A percentile compares a stretch with the other conserved stretches of the same genome.
phyloP scores from a whole-genome alignment of 2,113 vertebrate genomes.

The Microtus richardsoni region DNA sequence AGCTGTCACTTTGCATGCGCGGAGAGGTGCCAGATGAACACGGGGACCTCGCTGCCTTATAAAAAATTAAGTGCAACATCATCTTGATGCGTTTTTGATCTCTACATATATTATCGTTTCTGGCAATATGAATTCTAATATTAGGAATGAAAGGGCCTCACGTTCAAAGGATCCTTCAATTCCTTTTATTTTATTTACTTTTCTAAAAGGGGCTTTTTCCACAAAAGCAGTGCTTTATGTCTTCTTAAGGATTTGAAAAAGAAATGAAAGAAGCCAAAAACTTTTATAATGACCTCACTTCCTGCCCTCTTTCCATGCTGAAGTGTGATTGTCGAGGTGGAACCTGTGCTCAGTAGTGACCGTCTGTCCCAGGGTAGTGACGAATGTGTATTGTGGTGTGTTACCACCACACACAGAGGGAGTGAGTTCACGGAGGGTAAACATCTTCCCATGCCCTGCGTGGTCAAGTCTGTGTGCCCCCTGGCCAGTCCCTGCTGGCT shows the following conservation, averaged over 20 bases:
- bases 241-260: background rate
- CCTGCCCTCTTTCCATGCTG: background rate
- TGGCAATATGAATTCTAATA: background rate
- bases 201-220: background rate
- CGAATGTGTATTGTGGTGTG: fast-evolving
- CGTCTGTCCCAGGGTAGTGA: background rate
- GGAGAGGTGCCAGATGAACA: fast-evolving
- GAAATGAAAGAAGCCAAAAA: background rate
- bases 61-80: background rate
- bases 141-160: background rate
- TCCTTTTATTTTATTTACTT: background rate
- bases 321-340: background rate
- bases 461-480: background rate
- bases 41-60: background rate
- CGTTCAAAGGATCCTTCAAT: background rate
- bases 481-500: background rate
- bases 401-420: fast-evolving
- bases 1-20: background rate
- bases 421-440: fast-evolving
- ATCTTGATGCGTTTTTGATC: background rate
- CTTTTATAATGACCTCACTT: background rate
- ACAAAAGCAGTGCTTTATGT: background rate
- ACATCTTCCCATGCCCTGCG: background rate
- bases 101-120: background rate
- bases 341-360: background rate